Conservation (phyloP, 2,113 vertebrate species). For the Athene cunicularia region DNA sequence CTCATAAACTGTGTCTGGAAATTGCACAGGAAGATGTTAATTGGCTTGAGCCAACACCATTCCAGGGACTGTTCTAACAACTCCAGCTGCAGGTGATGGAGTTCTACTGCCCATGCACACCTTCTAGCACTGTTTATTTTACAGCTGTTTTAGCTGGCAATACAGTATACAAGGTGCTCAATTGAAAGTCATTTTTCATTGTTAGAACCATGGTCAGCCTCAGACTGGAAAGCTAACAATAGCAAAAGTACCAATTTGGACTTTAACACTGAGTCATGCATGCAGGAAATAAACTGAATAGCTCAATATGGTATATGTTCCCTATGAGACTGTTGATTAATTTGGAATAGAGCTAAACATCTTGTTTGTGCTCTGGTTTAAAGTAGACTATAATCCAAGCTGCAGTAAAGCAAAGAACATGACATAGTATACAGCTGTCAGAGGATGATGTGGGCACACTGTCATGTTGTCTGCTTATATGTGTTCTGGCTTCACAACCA, state of each 20-base stretch:
- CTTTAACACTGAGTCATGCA: not conserved
- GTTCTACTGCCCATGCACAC: not conserved
- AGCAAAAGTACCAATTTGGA: not conserved
- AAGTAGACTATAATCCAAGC: not conserved
- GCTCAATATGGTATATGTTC: accelerated
- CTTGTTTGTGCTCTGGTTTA: not conserved
- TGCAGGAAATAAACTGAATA: not conserved
- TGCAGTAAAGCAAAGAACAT: not conserved
- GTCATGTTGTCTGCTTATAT: not conserved
- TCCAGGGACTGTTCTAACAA: not conserved
- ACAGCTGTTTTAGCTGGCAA: not conserved
- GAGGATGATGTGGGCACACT: not conserved
- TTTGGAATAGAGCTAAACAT: not conserved
- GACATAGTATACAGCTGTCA: not conserved
- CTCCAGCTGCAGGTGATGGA: not conserved
- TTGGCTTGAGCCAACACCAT: not conserved
- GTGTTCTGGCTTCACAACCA: not conserved
- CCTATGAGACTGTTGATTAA: not conserved
- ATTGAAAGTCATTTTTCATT: not conserved
- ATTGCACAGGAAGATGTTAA: not conserved
- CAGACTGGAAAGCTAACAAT: not conserved
- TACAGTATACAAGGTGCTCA: not conserved
- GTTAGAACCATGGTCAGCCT: not conserved
- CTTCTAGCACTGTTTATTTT: not conserved
- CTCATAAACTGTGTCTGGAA: not conserved